Base-by-base conservation (phyloP, 2,113 vertebrate species). In the Triplophysa dalaica region DNA sequence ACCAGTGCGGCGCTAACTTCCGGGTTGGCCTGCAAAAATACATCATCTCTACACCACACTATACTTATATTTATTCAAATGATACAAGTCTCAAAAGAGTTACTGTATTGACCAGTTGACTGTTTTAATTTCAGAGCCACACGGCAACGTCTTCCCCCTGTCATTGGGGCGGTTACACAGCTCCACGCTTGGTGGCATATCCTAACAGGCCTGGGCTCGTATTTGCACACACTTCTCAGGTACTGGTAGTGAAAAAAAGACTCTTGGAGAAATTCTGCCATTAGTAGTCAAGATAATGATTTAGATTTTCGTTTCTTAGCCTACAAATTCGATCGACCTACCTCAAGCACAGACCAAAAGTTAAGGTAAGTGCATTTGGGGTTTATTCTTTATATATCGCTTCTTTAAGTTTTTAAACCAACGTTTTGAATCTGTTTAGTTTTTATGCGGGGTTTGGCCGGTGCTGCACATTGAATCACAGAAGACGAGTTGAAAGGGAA, bases 151-250 rank as follows among this genome's bases (percentile, higher is more conserved):
- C 87, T 96, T 77, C 96, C 94, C 77, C 89, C 96, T 16, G 86
- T 94, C 60, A 83, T 97, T 68, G 95, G 96, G 56, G 94, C 94
- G 2, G 85, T 96, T 29, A 99, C 97, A 10, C 98, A 99, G 86
- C 97, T 99, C 85, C 98, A 99, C 19, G 97, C 97, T 0, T 98
- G 97, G 97, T 99, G 98, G 98, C 98, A 99, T 83, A 96, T 99
- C 83, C 93, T 99, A 45, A 99, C 97, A 56, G 98, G 97, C 84
- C 90, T 99, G 58, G 97, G 97, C 8, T 99, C 98, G 66, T 98
- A 99, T 85, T 93, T 99, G 85, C 98, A 99, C 85, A 96, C 98
- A 83, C 92, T 99, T 43, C 94, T 99, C 85, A 99, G 98, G 97
- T 99, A 91, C 60, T 70, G 2, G 4, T 2, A 8, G 2, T 22